These are phyloP conservation scores for Rhabdornis inornatus DNA, from an alignment of 2,113 vertebrate genomes.

Conservation along the genomic window DNA sequence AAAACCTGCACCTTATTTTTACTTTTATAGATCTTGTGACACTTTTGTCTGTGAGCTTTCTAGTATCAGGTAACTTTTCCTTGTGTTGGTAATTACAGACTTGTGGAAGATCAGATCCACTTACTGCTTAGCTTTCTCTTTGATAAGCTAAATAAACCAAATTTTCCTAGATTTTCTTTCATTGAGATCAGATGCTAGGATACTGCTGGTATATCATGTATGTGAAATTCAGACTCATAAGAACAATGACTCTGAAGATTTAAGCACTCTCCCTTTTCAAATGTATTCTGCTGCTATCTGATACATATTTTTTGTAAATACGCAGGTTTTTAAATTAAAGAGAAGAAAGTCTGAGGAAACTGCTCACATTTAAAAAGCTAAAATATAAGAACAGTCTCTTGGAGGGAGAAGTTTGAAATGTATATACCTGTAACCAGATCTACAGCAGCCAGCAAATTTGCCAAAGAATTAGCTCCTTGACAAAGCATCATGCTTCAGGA, in stretches of 20 bases:
- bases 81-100: neutral
- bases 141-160: constrained; percentile 2
- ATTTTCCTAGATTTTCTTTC: neutral
- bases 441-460: neutral
- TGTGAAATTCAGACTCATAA: neutral
- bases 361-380: neutral
- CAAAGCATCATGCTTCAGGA: neutral
- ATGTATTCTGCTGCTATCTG: neutral
- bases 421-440: neutral
- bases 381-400: neutral
- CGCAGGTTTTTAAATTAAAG: neutral
- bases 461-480: neutral
- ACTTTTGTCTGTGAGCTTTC: neutral
- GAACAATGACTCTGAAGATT: neutral
- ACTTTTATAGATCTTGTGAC: neutral
- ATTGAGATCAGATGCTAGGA: neutral
- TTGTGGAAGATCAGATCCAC: neutral
- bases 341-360: neutral
- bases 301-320: neutral
- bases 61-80: neutral
- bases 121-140: neutral
- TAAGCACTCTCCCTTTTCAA: neutral
- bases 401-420: neutral
- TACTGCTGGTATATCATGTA: neutral
- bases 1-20: neutral